Evolutionary conservation across 2,797 vertebrate species (phyloP), one percentile per base, ranked within the genome.

Genomic region (Hephaestus fuliginosus): DNA sequence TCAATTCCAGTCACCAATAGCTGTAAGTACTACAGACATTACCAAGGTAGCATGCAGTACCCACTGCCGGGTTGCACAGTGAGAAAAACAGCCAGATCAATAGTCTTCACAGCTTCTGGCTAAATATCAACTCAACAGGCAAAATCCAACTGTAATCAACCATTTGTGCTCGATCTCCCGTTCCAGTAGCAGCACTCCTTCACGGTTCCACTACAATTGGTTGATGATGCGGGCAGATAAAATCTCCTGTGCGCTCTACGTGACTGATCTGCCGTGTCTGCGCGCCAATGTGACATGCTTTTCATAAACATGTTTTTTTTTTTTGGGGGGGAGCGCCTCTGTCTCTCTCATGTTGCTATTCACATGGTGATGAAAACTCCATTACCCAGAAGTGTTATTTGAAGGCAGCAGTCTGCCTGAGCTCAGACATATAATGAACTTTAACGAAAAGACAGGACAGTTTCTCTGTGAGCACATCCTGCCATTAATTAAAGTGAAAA

Each of bases 401-500:
- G 75, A 86, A 82, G 76, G 20, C 76, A 25, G 74, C 60, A 67
- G 71, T 63, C 79, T 69, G 81, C 60, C 75, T 53, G 61, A 53
- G 61, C 58, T 43, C 80, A 67, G 84, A 85, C 81, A 22, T 85
- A 88, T 90, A 88, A 90, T 81, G 84, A 82, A 63, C 79, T 89
- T 86, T 85, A 74, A 87, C 60, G 61, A 70, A 83, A 83, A 86
- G 91, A 91, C 88, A 86, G 84, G 85, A 89, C 83, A 79, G 89
- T 71, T 89, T 88, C 88, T 89, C 83, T 80, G 88, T 86, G 86
- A 91, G 86, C 74, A 90, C 88, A 89, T 92, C 90, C 93, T 90
- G 88, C 85, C 91, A 90, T 94, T 93, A 94, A 93, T 93, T 93
- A 93, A 91, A 91, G 89, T 78, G 88, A 92, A 89, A 89, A 89